Conservation (phyloP, 2,797 vertebrate species). For the Chiroxiphia lanceolata region DNA sequence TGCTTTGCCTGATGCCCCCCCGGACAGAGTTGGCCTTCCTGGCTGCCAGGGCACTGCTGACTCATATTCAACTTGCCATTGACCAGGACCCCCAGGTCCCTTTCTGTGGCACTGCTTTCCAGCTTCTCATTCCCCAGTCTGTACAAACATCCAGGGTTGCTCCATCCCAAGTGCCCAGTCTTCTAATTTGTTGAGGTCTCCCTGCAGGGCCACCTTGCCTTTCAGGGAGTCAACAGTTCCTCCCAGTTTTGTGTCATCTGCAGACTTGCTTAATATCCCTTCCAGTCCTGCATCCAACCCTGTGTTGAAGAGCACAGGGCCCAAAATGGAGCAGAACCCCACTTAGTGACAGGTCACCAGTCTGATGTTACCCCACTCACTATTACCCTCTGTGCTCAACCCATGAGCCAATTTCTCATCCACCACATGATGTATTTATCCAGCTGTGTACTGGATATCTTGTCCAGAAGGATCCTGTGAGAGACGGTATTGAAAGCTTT, state of each 20-base stretch:
- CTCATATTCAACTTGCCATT: accelerated
- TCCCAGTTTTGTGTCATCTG: not conserved
- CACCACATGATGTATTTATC: not conserved
- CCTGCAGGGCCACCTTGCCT: not conserved
- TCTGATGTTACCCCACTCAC: not conserved
- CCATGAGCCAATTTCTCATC: accelerated
- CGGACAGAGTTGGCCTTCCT: accelerated
- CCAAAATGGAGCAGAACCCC: accelerated
- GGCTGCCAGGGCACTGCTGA: not conserved
- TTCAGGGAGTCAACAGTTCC: no score
- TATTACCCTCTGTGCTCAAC: not conserved
- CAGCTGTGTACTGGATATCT: not conserved
- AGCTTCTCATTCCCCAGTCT: not conserved
- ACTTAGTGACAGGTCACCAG: not conserved
- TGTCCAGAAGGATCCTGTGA: not conserved
- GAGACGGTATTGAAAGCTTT: not conserved
- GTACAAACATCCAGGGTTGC: accelerated
- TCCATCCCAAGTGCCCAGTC: not conserved
- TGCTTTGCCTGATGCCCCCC: not conserved
- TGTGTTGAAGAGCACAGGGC: not conserved
- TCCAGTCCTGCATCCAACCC: not conserved
- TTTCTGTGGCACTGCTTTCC: accelerated
- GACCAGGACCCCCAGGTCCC: accelerated
- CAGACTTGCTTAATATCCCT: not conserved
- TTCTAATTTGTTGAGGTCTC: accelerated